These are phyloP conservation scores for Cebidichthys violaceus DNA, from an alignment of 2,113 vertebrate genomes.

Conservation along the genomic window DNA sequence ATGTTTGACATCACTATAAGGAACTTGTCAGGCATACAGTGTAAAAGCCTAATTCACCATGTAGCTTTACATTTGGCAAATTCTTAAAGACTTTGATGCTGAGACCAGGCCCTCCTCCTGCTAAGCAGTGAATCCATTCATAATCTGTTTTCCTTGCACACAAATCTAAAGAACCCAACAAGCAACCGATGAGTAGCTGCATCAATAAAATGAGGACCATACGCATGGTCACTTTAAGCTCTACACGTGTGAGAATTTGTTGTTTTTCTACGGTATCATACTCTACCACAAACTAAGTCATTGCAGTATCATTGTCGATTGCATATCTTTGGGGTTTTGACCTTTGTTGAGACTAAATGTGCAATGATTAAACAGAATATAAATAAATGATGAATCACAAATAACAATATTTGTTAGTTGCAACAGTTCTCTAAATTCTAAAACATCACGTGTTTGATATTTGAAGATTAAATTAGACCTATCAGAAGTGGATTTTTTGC, in stretches of 20 bases:
- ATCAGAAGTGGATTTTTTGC: neutral
- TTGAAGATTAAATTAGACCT: neutral
- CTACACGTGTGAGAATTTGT: neutral
- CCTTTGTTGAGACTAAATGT: neutral
- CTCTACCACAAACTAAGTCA: neutral
- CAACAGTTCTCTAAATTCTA: neutral
- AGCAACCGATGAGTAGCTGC: no score
- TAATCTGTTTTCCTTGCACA: neutral
- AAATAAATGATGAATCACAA: neutral
- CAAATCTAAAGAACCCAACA: neutral
- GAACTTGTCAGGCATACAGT: neutral
- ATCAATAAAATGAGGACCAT: neutral
- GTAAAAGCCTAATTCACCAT: neutral
- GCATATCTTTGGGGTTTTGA: neutral
- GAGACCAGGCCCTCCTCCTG: neutral
- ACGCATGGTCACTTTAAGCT: neutral
- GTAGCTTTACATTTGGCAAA: neutral
- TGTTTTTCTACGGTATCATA: neutral
- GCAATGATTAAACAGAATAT: neutral
- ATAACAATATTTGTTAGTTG: neutral
- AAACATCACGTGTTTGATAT: neutral
- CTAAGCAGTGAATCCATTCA: neutral
- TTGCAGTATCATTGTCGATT: neutral
- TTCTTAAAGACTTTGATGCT: no score
- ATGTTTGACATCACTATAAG: no score